A percentile compares a stretch with the other conserved stretches of the same genome.
Evolutionary conservation across 2,797 vertebrate species (phyloP).

Genomic region (Sphenodon punctatus): DNA sequence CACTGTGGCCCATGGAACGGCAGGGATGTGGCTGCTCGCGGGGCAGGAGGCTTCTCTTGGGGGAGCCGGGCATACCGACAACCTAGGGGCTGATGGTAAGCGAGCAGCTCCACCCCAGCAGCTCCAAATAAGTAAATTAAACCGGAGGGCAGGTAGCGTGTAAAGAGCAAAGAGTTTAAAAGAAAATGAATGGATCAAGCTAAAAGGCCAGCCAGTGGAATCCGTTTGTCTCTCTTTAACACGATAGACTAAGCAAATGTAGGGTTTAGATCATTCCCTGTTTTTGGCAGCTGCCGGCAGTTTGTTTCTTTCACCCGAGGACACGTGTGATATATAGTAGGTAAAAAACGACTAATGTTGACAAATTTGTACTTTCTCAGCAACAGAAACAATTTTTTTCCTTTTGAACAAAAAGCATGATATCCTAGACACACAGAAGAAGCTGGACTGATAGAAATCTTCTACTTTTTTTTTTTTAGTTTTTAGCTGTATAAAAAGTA

Average conservation of each 20-base stretch:
- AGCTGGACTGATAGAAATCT: not conserved
- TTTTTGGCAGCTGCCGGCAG: conserved; percentile 49
- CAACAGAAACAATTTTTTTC: conserved; percentile 26
- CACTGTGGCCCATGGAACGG: too few species aligned
- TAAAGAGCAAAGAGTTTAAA: conserved; percentile 52
- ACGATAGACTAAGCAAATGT: conserved; percentile 40
- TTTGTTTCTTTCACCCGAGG: conserved; percentile 57
- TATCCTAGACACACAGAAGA: not conserved
- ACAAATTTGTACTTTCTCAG: conserved; percentile 48
- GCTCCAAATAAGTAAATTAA: too few species aligned
- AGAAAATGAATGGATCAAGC: not conserved
- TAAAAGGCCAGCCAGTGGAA: conserved; percentile 3
- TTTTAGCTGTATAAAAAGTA: too few species aligned
- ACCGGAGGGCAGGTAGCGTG: too few species aligned
- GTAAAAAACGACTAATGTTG: conserved; percentile 55
- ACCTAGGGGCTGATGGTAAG: too few species aligned
- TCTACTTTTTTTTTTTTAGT: too few species aligned
- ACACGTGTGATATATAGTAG: conserved; percentile 49
- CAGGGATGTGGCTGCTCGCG: too few species aligned
- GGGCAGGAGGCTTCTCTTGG: too few species aligned
- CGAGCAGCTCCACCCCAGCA: too few species aligned
- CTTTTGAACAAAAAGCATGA: not conserved
- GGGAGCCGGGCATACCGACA: too few species aligned
- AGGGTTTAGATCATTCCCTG: conserved; percentile 37
- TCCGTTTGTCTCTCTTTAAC: conserved; percentile 52